Percentiles rank a stretch among this genome's conserved stretches.
phyloP scores from a whole-genome alignment of 2,113 vertebrate genomes.

The Eulemur macaco region DNA sequence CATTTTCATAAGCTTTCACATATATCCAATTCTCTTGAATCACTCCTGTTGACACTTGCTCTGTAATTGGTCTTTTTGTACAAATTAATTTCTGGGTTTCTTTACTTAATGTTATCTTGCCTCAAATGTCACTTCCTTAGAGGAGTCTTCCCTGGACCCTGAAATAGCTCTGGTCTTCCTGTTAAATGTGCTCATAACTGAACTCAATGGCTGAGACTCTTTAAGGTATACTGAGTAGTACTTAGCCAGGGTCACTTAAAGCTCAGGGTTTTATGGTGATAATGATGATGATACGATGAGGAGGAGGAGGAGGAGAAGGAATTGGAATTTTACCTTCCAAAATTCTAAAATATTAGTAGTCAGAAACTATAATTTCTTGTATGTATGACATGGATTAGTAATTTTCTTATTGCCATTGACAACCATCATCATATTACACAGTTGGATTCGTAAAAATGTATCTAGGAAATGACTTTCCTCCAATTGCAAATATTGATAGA shows the following conservation, averaged over 20 bases:
- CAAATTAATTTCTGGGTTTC: constrained; percentile 24
- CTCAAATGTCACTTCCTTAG: background rate
- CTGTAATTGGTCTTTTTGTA: background rate
- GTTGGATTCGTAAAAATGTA: background rate
- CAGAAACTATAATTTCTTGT: background rate
- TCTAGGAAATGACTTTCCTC: background rate
- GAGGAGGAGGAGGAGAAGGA: background rate
- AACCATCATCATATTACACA: background rate
- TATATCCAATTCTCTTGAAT: background rate
- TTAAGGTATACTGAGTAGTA: background rate
- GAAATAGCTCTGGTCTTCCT: background rate
- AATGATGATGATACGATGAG: background rate
- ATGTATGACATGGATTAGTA: background rate
- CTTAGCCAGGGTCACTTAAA: background rate
- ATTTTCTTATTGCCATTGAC: background rate
- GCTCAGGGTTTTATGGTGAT: background rate
- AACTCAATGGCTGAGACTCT: background rate
- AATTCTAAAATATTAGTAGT: constrained; percentile 16
- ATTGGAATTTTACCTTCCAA: background rate
- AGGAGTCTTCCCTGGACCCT: background rate
- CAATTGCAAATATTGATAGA: background rate
- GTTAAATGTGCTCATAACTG: background rate
- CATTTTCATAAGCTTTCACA: constrained; percentile 1
- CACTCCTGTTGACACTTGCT: background rate
- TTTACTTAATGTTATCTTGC: background rate